A percentile compares a stretch with the other conserved stretches of the same genome.
phyloP scores from a whole-genome alignment of 1,140 invertebrate genomes.

The Aporrectodea caliginosa region DNA sequence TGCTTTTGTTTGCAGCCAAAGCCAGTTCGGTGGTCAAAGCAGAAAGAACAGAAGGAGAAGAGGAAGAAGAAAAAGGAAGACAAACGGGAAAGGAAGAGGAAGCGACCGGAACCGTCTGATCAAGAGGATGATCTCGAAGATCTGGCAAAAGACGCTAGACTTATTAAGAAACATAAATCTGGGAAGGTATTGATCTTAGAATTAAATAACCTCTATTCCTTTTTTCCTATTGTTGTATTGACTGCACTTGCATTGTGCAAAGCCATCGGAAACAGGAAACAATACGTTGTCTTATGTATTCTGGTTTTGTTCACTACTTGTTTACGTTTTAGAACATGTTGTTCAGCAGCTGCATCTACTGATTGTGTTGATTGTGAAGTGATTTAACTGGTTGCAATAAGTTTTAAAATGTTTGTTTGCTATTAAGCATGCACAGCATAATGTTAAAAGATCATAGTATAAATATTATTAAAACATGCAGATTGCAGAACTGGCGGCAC shows the following conservation, averaged over 20 bases:
- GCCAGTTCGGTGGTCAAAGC: conserved; percentile 74
- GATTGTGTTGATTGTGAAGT: background rate
- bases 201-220: background rate
- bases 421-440: too few species aligned
- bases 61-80: conserved; percentile 63
- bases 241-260: background rate
- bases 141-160: conserved; percentile 72
- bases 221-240: background rate
- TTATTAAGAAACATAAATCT: conserved; percentile 84
- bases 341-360: background rate
- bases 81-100: conserved; percentile 37
- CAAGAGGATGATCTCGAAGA: conserved; percentile 76
- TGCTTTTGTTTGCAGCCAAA: conserved; percentile 48
- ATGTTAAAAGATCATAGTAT: too few species aligned
- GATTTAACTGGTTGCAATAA: too few species aligned
- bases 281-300: background rate
- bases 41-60: conserved; percentile 71
- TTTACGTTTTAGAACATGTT: background rate
- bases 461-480: too few species aligned
- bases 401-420: too few species aligned
- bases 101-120: conserved; percentile 48
- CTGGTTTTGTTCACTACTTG: too few species aligned
- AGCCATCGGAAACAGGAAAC: background rate
- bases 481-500: too few species aligned
- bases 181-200: conserved; percentile 63